Evolutionary conservation across 1,140 invertebrate genomes (phyloP).

Genomic region (Apis mellifera): DNA sequence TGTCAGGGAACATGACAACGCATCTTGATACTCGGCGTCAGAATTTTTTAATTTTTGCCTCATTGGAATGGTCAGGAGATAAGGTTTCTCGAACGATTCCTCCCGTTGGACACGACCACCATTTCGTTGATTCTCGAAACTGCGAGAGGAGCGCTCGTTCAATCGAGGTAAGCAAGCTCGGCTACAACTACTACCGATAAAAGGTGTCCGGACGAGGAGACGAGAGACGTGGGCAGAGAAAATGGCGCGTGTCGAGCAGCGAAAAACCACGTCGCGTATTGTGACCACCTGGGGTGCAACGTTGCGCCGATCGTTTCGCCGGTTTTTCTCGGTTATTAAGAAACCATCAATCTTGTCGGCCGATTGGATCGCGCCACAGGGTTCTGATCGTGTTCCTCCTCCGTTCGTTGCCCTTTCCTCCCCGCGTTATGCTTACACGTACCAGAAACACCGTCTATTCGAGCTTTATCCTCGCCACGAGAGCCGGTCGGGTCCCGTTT

Average conservation of each 20-base stretch:
- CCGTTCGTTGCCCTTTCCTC: conserved; percentile 47
- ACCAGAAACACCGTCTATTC: conserved; percentile 25
- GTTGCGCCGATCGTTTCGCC: conserved; percentile 75
- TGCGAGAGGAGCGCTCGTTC: background rate
- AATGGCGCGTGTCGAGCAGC: conserved; percentile 53
- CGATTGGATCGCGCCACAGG: conserved; percentile 66
- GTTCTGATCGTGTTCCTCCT: conserved; percentile 53
- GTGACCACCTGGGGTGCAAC: conserved; percentile 70
- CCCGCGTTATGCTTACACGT: conserved; percentile 34
- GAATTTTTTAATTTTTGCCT: background rate
- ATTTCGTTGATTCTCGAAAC: background rate
- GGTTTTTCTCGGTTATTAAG: conserved; percentile 80
- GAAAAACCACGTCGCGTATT: conserved; percentile 69
- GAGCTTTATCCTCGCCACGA: conserved; percentile 24
- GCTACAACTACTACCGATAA: background rate
- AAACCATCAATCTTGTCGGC: conserved; percentile 77
- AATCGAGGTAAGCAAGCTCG: background rate
- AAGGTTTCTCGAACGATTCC: no score
- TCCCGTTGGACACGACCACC: background rate
- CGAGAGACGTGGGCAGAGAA: conserved; percentile 48
- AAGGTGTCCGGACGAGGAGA: conserved; percentile 35
- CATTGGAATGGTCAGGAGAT: background rate
- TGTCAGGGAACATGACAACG: background rate
- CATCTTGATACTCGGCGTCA: background rate
- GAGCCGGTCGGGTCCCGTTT: conserved; percentile 7